Evolutionary conservation across 2,797 vertebrate species (phyloP).

Genomic region (Myoxocephalus aenaeus): DNA sequence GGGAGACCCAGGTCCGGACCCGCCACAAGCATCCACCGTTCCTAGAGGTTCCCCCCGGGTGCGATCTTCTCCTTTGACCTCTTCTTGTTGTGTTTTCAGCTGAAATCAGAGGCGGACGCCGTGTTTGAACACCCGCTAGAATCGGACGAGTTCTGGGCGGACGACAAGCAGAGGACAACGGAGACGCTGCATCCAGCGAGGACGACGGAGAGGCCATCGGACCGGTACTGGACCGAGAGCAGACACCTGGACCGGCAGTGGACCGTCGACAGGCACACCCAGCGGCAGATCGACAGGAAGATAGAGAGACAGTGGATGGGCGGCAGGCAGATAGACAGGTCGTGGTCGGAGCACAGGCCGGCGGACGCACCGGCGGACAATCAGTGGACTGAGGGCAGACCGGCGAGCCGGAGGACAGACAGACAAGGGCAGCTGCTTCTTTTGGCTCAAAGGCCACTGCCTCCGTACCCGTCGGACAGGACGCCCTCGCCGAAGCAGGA

Average conservation of each 20-base stretch:
- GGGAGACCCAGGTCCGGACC: background rate
- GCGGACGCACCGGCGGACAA: constrained; percentile 64
- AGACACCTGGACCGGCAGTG: constrained; percentile 76
- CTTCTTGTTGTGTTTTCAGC: constrained; percentile 48
- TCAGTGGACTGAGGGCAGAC: constrained; percentile 71
- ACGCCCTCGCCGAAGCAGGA: constrained; percentile 81
- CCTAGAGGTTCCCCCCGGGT: background rate
- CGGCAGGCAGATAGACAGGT: constrained; percentile 76
- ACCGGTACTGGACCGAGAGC: background rate
- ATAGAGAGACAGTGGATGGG: constrained; percentile 79
- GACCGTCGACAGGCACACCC: constrained; percentile 80
- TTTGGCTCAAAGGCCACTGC: constrained; percentile 77
- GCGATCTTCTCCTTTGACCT: background rate
- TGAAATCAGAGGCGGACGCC: constrained; percentile 74
- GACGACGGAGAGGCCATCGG: constrained; percentile 50
- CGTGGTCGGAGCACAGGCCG: constrained; percentile 71
- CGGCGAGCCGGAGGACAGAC: constrained; percentile 62
- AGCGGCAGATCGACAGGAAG: constrained; percentile 80
- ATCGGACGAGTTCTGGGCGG: constrained; percentile 66
- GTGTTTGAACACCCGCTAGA: constrained; percentile 67
- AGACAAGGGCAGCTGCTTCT: constrained; percentile 65
- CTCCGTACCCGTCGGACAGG: constrained; percentile 78
- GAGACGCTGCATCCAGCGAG: constrained; percentile 54
- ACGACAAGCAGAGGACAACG: constrained; percentile 68
- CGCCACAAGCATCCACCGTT: accelerated